Base-by-base conservation (phyloP, 2,888 invertebrate genomes). In the Synanthedon formicaeformis region DNA sequence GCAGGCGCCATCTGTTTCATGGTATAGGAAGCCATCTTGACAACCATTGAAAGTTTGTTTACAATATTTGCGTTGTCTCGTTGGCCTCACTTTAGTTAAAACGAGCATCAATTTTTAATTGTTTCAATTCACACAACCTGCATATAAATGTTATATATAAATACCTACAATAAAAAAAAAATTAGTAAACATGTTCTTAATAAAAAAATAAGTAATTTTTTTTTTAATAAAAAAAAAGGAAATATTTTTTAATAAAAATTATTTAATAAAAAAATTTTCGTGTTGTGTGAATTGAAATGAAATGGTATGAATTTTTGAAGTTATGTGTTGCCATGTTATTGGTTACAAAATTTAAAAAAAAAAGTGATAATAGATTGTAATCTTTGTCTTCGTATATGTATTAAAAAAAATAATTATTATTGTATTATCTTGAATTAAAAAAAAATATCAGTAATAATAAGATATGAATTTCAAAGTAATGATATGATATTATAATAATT, bases 321-420 rank as follows among this genome's bases (percentile, higher is more conserved):
- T 60, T 59, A 63, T 72, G 73, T 78, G 74, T 83, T 84, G 85
- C 81, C 83, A 82, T 82, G 73, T 76, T 77, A 77, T 78, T 83
- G 83, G 82, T 82, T 81, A 76, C 69, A 72, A 73, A 71, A 65
- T 54, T 56, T 62, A 64, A 69, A 66, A 67, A 64, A 59, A 56
- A 69, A 63, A 75, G 80, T 81, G 79, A 80, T 81, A 81, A 70
- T 80, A 66, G 64, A 54, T 64, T 62, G 59, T 63, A 60, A 16
- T 49, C 50, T 51, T 54, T 48, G 50, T 52, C 34, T 34, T 34
- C 34, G 6, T 34, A 1, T 27, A 34, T 34, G 34, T 34, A 34
- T 34, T 34, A 34, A 34, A 34, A 34, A 10, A 34, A 10, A 34
- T 8, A 63, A 58, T 64, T 58, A 56, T 54, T 56, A 57, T 57